phyloP scores from a whole-genome alignment of 2,113 vertebrate species.

The Ceyx melanurus region DNA sequence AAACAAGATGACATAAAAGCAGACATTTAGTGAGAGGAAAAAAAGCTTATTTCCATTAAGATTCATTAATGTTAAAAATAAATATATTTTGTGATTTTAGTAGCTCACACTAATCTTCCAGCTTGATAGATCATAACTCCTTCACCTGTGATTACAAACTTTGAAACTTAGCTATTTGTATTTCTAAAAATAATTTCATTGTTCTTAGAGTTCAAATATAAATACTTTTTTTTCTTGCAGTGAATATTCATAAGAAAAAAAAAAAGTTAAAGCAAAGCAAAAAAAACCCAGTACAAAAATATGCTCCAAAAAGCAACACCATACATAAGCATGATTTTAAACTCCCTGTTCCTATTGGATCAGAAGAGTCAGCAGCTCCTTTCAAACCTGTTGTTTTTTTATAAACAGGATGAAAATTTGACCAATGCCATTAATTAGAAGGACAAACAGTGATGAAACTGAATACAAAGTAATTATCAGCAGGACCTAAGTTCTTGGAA shows the following conservation, averaged over 20 bases:
- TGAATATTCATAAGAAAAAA: slow-evolving; percentile 14
- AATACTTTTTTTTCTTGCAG: slow-evolving; percentile 13
- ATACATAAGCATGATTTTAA: not conserved
- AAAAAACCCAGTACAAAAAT: not conserved
- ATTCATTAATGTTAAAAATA: slow-evolving; percentile 6
- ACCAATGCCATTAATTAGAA: not conserved
- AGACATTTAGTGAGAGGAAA: not conserved
- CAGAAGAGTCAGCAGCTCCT: not conserved
- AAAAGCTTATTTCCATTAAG: not conserved
- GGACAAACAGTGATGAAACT: slow-evolving; percentile 25
- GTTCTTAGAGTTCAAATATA: not conserved
- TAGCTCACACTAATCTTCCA: not conserved
- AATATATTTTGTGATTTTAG: not conserved
- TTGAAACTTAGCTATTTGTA: slow-evolving; percentile 21
- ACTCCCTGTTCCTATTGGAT: not conserved
- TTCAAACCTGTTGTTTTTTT: not conserved
- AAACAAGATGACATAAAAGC: not conserved
- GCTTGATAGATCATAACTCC: not conserved
- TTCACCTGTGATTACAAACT: slow-evolving; percentile 11
- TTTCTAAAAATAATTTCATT: slow-evolving; percentile 20
- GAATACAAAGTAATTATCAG: slow-evolving; percentile 17
- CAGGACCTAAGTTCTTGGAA: slow-evolving; percentile 23
- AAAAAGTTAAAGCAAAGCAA: slow-evolving; percentile 5
- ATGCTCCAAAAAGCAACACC: not conserved
- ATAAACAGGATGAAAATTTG: not conserved